phyloP scores from a whole-genome alignment of 2,797 vertebrate genomes.

The Phrynocephalus vlangalii region DNA sequence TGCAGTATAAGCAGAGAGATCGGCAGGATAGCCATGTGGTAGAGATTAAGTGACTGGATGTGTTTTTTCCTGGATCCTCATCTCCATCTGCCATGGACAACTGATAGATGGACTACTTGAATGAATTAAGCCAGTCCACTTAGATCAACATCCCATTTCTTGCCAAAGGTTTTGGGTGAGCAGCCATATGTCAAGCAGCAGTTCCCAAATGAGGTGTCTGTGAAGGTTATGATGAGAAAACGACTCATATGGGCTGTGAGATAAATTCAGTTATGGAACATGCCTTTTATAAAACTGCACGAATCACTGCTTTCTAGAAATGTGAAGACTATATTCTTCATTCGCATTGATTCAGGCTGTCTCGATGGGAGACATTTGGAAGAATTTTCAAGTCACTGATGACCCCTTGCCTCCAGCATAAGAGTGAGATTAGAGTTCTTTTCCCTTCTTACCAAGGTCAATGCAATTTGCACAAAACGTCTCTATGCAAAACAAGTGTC shows the following conservation, averaged over 20 bases:
- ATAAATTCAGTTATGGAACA: neutral
- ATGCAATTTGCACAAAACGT: too few relatives aligned
- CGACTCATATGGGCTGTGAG: neutral
- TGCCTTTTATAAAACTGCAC: neutral
- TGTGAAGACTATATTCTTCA: too few relatives aligned
- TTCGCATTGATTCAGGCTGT: too few relatives aligned
- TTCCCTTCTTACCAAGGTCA: too few relatives aligned
- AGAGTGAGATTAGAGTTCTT: too few relatives aligned
- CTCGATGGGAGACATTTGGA: too few relatives aligned
- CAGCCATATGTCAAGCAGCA: neutral
- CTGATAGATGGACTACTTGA: neutral
- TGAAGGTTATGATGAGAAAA: neutral
- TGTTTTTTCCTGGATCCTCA: neutral
- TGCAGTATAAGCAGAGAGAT: too few relatives aligned
- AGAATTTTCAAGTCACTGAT: too few relatives aligned
- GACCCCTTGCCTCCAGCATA: too few relatives aligned
- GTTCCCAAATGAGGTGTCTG: neutral
- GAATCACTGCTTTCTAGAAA: neutral
- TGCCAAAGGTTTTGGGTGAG: neutral
- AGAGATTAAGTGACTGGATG: neutral
- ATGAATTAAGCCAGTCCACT: neutral
- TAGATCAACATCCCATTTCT: neutral
- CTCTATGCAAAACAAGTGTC: too few relatives aligned
- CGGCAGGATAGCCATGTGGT: too few relatives aligned
- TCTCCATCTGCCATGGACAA: neutral